Evolutionary conservation across 2,888 invertebrate genomes (phyloP), one percentile per base, ranked within the genome.

Genomic region (Hipparchia semele): DNA sequence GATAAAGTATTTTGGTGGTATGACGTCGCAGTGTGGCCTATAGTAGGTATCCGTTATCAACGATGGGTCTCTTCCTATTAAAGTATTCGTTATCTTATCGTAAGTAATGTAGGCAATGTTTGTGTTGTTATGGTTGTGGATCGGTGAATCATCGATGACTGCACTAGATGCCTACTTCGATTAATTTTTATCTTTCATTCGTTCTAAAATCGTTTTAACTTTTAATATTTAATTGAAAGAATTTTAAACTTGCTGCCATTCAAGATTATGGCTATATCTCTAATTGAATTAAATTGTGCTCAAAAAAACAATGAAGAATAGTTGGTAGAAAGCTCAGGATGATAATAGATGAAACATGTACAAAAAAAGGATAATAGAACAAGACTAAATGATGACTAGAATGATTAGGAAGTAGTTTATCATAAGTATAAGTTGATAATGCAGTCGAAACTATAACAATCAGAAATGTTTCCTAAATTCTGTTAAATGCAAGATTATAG

Each of bases 141-240:
- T 75, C 75, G 60, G 75, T 81, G 82, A 83, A 75, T 83, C 82
- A 83, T 80, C 81, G 83, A 83, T 85, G 80, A 81, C 76, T 73
- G 79, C 75, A 76, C 75, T 79, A 78, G 77, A 81, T 75, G 82
- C 79, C 82, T 82, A 80, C 80, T 79, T 80, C 82, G 81, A 74
- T 76, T 81, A 82, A 82, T 83, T 82, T 85, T 89, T 90, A 90
- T 90, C 89, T 86, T 46, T 6, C 46, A 6, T 46, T 49, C 49
- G 6, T 4, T 6, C 7, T 49, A 7, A 49, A 49, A 49, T 6
- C 49, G 49, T 49, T 6, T 46, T 49, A 49, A 49, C 3, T 8
- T 0, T 7, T 49, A 4, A 49, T 49, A 7, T 49, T 49, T 49
- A 6, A 49, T 49, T 49, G 49, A 49, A 49, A 59, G 8, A 12